Evolutionary conservation across 2,113 vertebrate genomes (phyloP), one percentile per base, ranked within the genome.

Genomic region (Passer domesticus): DNA sequence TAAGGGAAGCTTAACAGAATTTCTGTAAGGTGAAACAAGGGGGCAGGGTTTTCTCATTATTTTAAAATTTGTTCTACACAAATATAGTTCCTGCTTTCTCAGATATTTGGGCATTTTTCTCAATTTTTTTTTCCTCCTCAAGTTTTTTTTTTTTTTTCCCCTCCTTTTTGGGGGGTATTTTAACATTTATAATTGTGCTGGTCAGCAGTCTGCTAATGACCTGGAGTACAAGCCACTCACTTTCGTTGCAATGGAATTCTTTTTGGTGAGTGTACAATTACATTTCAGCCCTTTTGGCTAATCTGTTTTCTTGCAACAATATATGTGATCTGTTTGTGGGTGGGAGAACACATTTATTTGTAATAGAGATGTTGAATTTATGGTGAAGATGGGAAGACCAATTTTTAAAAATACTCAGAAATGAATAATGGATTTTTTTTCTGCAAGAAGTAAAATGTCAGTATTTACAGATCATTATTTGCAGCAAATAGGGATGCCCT

Each of bases 301-400:
- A 46, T 90, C 35, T 70, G 24, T 83, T 87, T 68, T 52, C 49
- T 92, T 90, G 44, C 83, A 94, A 60, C 80, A 87, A 46, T 21
- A 16, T 52, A 15, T 60, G 39, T 69, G 62, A 52, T 83, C 73
- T 73, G 58, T 77, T 83, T 86, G 67, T 93, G 72, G 59, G 19
- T 56, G 35, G 27, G 33, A 89, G 37, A 77, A 58, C 33, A 89
- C 30, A 39, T 67, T 79, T 73, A 20, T 69, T 86, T 92, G 35
- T 95, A 59, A 69, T 9, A 73, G 37, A 76, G 37, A 55, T 67
- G 30, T 44, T 83, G 44, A 76, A 35, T 76, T 74, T 82, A 39
- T 59, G 11, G 23, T 53, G 70, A 44, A 35, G 33, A 39, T 46
- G 22, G 46, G 31, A 76, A 37, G 64, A 66, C 27, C 6, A 30